These are phyloP conservation scores for Graphium colonna DNA, from an alignment of 2,888 invertebrate genomes.

Conservation along the genomic window DNA sequence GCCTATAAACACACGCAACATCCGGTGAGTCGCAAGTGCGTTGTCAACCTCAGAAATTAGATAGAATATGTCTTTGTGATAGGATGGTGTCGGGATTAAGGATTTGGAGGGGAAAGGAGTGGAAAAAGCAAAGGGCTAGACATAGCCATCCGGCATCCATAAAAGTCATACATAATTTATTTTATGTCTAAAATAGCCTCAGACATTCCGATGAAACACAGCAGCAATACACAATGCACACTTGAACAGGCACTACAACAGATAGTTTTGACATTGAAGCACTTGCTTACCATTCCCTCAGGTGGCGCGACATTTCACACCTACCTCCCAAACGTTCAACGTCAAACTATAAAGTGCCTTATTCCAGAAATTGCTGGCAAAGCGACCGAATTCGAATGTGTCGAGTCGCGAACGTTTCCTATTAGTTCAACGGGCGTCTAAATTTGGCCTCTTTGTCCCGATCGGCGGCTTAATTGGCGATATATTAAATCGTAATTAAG, in stretches of 20 bases:
- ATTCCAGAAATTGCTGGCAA: conserved; percentile 25
- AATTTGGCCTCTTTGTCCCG: conserved; percentile 53
- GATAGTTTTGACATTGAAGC: conserved; percentile 13
- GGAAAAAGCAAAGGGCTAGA: too few species aligned
- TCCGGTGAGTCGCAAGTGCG: too few species aligned
- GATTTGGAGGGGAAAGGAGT: too few species aligned
- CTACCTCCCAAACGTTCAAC: conserved; percentile 37
- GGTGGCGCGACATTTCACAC: conserved; percentile 33
- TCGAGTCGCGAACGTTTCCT: conserved; percentile 23
- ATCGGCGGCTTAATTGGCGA: conserved; percentile 73
- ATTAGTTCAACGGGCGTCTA: conserved; percentile 34
- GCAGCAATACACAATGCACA: neutral
- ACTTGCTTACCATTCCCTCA: conserved; percentile 11
- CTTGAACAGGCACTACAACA: neutral
- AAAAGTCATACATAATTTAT: too few species aligned
- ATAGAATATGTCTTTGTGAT: too few species aligned
- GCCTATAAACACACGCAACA: too few species aligned
- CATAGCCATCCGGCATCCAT: too few species aligned
- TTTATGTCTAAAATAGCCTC: too few species aligned
- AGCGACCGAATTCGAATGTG: conserved; percentile 34
- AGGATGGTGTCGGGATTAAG: too few species aligned
- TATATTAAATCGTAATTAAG: conserved; percentile 78
- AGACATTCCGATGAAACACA: too few species aligned
- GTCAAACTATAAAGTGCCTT: conserved; percentile 39
- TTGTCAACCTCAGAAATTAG: too few species aligned